A percentile compares a stretch with the other conserved stretches of the same genome.
These are phyloP conservation scores for Lordiphosa fenestrarum DNA, from an alignment of 2,888 invertebrate species.

Conservation along the genomic window DNA sequence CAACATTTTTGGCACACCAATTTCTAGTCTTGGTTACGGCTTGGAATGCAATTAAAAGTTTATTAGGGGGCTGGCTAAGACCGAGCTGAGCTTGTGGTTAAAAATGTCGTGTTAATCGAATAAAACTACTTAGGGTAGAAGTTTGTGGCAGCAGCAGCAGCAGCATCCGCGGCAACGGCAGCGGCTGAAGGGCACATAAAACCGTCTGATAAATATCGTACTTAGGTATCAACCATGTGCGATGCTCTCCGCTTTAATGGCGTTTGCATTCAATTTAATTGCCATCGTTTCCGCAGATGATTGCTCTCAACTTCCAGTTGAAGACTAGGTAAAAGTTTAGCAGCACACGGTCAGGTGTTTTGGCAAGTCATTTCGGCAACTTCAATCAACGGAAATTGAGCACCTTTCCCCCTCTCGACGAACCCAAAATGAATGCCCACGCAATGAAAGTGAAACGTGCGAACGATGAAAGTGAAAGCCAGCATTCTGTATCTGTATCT, in stretches of 20 bases:
- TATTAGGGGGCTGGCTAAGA: constrained; percentile 35
- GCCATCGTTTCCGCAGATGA: constrained; percentile 49
- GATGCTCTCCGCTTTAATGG: constrained; percentile 36
- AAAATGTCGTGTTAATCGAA: constrained; percentile 49
- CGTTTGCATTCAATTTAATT: constrained; percentile 63
- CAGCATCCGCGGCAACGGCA: too few relatives aligned
- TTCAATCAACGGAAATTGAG: constrained; percentile 70
- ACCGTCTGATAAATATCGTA: constrained; percentile 23
- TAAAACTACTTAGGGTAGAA: constrained; percentile 32
- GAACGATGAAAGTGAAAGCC: constrained; percentile 41
- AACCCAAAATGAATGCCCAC: constrained; percentile 9
- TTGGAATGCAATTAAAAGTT: constrained; percentile 66
- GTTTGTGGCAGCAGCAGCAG: constrained; percentile 21
- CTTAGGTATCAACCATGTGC: constrained; percentile 19
- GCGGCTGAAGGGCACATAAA: constrained; percentile 17
- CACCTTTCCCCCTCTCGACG: neutral
- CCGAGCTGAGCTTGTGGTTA: constrained; percentile 47
- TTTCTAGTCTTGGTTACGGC: constrained; percentile 31
- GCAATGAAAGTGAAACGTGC: constrained; percentile 48
- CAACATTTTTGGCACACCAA: constrained; percentile 1
- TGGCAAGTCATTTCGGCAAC: constrained; percentile 43
- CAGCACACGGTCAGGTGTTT: constrained; percentile 39
- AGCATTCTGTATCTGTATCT: neutral
- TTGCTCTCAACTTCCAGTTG: constrained; percentile 37
- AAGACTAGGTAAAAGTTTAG: constrained; percentile 24